These are phyloP conservation scores for Kryptopterus vitreolus DNA, from an alignment of 2,797 vertebrate genomes.

Conservation along the genomic window DNA sequence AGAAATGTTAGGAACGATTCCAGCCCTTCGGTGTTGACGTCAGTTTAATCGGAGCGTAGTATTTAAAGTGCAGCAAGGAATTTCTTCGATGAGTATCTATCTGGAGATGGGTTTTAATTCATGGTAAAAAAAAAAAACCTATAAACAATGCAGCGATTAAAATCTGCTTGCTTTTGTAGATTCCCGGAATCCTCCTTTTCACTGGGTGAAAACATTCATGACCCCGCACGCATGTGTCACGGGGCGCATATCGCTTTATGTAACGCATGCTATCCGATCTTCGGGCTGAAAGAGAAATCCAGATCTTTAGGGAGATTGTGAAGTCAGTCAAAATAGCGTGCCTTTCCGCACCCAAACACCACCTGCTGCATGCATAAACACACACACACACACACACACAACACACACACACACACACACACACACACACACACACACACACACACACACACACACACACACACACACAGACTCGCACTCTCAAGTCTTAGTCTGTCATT, in stretches of 20 bases:
- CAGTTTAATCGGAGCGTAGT: neutral
- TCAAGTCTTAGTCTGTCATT: neutral
- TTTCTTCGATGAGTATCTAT: neutral
- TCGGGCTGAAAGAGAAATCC: constrained; percentile 23
- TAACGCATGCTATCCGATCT: constrained; percentile 40
- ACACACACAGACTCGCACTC: neutral
- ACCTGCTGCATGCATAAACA: neutral
- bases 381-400: too few relatives aligned
- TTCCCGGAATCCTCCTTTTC: constrained; percentile 24
- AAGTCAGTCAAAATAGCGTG: constrained; percentile 27
- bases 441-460: neutral
- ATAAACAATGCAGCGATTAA: neutral
- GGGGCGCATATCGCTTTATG: constrained; percentile 14
- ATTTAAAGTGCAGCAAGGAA: neutral
- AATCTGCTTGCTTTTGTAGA: constrained; percentile 9
- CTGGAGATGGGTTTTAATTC: neutral
- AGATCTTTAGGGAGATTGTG: constrained; percentile 39
- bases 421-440: neutral
- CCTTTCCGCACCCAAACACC: constrained; percentile 34
- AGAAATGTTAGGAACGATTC: neutral
- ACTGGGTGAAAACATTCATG: constrained; percentile 21
- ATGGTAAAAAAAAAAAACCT: neutral
- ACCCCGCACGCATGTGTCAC: constrained; percentile 27
- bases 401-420: neutral
- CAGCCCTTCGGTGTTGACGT: neutral